Conservation (phyloP, 2,113 vertebrate genomes). For the Rhinoderma darwinii region DNA sequence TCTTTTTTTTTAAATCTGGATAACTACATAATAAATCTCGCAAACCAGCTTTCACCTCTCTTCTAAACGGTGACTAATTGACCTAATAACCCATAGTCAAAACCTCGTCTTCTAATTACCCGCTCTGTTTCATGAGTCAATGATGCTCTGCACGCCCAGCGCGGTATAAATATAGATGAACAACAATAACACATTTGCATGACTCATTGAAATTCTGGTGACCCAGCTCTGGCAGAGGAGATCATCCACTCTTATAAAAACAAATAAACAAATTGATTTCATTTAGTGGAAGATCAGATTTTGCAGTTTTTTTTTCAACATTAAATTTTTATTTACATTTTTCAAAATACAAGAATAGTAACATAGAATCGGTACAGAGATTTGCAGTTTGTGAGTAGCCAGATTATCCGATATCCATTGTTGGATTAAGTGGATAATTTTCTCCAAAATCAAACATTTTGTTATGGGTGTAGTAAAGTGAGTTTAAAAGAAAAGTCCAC, state of each 20-base stretch:
- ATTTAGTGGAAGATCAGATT: not conserved
- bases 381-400: not conserved
- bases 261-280: not conserved
- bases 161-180: not conserved
- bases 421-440: not conserved
- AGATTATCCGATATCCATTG: not conserved
- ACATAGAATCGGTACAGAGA: too few relatives aligned
- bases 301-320: too few relatives aligned
- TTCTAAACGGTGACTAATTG: slow-evolving; percentile 25
- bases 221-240: not conserved
- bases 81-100: not conserved
- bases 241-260: not conserved
- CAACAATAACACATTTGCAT: not conserved
- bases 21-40: not conserved
- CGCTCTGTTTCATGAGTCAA: not conserved
- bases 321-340: too few relatives aligned
- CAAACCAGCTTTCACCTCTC: not conserved
- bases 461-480: not conserved
- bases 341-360: too few relatives aligned
- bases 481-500: too few relatives aligned
- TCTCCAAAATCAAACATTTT: not conserved
- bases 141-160: not conserved
- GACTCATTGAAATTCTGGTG: not conserved
- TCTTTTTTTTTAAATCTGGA: too few relatives aligned
- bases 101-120: not conserved